Evolutionary conservation across 2,113 vertebrate genomes (phyloP).

Genomic region (Paracanthobrama guichenoti): DNA sequence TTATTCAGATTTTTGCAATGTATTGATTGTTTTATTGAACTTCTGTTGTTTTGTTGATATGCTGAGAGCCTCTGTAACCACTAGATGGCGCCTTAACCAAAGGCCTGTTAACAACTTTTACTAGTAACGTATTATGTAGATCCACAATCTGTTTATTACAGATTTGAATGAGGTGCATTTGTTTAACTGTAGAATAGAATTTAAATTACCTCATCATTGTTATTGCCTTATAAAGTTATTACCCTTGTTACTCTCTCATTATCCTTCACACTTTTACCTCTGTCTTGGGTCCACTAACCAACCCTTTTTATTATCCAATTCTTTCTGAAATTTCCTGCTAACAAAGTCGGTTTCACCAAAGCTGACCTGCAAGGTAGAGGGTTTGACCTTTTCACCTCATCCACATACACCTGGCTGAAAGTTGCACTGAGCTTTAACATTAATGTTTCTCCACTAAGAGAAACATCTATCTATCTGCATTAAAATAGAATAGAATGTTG

Average conservation of each 20-base stretch:
- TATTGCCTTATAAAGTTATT: neutral
- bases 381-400: constrained; percentile 68
- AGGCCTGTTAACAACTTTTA: neutral
- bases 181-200: neutral
- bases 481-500: neutral
- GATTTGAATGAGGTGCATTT: neutral
- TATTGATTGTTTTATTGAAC: neutral
- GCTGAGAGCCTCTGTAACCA: constrained; percentile 19
- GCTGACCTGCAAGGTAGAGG: constrained; percentile 98
- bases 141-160: neutral
- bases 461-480: too few species aligned
- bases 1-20: neutral
- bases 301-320: constrained; percentile 72
- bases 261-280: constrained; percentile 66
- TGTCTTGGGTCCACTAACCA: constrained; percentile 80
- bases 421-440: neutral
- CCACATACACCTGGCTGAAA: constrained; percentile 19
- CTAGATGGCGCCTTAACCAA: constrained; percentile 46
- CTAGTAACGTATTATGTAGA: too few species aligned
- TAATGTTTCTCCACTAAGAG: neutral
- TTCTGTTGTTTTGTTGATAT: neutral
- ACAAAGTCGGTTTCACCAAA: constrained; percentile 99
- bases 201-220: neutral
- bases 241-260: neutral
- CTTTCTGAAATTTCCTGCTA: constrained; percentile 79